A percentile compares a stretch with the other conserved stretches of the same genome.
phyloP scores from a whole-genome alignment of 2,113 vertebrate genomes.

The Alectura lathami region DNA sequence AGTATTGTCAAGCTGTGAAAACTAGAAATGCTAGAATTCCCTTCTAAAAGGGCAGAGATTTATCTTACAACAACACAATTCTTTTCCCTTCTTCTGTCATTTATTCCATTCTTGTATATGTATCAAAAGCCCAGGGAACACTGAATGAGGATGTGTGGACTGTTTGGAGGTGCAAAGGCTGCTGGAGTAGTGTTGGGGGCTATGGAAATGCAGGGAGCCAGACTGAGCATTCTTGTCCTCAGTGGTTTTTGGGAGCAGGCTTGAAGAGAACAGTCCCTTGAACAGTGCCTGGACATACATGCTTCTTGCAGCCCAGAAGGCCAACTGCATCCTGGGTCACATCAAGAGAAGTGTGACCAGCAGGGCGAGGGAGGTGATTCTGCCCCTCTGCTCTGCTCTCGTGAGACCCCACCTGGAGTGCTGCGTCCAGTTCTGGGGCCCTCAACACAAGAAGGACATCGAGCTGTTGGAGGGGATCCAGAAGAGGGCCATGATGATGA shows the following conservation, averaged over 20 bases:
- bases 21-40: background rate
- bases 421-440: no score
- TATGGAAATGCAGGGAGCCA: background rate
- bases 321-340: no score
- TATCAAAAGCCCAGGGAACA: background rate
- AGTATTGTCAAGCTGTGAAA: background rate
- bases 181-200: background rate
- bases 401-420: no score
- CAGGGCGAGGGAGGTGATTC: no score
- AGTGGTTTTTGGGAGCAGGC: background rate
- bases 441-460: no score
- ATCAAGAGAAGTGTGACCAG: no score
- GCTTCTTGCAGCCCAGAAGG: no score
- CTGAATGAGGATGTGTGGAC: rapidly evolving
- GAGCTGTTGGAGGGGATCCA: no score
- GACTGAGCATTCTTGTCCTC: background rate
- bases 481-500: no score
- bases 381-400: no score
- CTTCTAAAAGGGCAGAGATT: background rate
- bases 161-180: background rate
- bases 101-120: background rate
- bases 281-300: background rate
- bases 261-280: background rate
- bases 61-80: background rate
- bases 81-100: background rate